Conservation (phyloP, 2,888 invertebrate genomes). For the Punctoribates punctum region DNA sequence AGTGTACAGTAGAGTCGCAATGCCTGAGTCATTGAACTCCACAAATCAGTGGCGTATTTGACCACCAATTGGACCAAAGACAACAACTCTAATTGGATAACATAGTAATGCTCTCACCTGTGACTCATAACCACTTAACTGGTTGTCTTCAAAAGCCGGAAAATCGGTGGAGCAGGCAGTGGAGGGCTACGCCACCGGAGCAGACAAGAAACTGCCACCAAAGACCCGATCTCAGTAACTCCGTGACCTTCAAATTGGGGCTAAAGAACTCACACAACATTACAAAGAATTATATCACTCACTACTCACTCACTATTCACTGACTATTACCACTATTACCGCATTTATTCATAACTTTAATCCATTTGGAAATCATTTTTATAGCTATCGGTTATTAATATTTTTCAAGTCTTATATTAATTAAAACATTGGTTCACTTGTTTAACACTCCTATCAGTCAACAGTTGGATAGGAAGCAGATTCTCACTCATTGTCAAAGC, state of each 20-base stretch:
- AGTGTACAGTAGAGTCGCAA: not conserved
- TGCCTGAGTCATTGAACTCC: conserved; percentile 18
- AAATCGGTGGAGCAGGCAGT: not conserved
- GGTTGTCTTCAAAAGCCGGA: not conserved
- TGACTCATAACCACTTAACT: not conserved
- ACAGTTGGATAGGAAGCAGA: not conserved
- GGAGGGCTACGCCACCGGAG: not conserved
- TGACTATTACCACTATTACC: no score
- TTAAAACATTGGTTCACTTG: not conserved
- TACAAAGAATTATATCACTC: not conserved
- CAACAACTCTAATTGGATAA: not conserved
- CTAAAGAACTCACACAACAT: conserved; percentile 28
- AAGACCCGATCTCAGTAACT: conserved; percentile 23
- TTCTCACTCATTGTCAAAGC: not conserved
- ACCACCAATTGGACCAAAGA: not conserved
- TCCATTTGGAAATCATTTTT: not conserved
- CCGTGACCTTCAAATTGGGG: conserved; percentile 33
- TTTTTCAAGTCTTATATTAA: not conserved
- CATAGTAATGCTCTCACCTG: conserved; percentile 27
- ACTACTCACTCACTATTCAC: no score
- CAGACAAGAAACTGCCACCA: conserved; percentile 33
- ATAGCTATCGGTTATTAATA: not conserved
- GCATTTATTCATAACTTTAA: not conserved
- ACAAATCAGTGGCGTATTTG: not conserved
- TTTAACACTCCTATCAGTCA: not conserved